Percentiles rank a stretch among this genome's conserved stretches.
Evolutionary conservation across 2,888 invertebrate species (phyloP).

Genomic region (Tethea ocularis): DNA sequence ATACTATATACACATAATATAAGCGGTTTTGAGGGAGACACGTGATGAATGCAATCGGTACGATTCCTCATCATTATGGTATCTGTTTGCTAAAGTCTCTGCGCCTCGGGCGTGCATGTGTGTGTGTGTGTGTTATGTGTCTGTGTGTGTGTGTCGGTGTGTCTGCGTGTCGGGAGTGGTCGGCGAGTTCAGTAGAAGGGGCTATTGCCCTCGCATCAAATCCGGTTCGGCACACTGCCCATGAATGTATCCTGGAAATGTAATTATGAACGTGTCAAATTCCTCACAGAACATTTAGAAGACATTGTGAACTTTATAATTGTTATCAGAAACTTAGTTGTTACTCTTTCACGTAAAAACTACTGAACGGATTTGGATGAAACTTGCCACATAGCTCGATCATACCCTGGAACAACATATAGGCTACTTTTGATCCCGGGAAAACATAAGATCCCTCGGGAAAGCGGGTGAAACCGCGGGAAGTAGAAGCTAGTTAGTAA

Average conservation of each 20-base stretch:
- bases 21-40: conserved; percentile 13
- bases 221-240: conserved; percentile 67
- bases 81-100: neutral
- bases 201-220: conserved; percentile 66
- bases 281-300: too few relatives aligned
- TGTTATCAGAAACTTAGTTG: too few relatives aligned
- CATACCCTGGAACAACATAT: too few relatives aligned
- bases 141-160: conserved; percentile 22
- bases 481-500: too few relatives aligned
- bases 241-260: conserved; percentile 67
- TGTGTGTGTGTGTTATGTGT: conserved; percentile 16
- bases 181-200: conserved; percentile 45
- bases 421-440: too few relatives aligned
- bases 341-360: too few relatives aligned
- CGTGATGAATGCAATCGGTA: neutral
- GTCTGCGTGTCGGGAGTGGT: conserved; percentile 26
- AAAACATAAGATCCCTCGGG: too few relatives aligned
- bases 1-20: conserved; percentile 65
- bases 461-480: too few relatives aligned
- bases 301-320: too few relatives aligned
- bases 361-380: too few relatives aligned
- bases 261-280: neutral
- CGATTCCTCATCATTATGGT: neutral
- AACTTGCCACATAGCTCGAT: too few relatives aligned
- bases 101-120: conserved; percentile 12